Evolutionary conservation across 2,113 vertebrate species (phyloP), one percentile per base, ranked within the genome.

Genomic region (Hippocampus zosterae): DNA sequence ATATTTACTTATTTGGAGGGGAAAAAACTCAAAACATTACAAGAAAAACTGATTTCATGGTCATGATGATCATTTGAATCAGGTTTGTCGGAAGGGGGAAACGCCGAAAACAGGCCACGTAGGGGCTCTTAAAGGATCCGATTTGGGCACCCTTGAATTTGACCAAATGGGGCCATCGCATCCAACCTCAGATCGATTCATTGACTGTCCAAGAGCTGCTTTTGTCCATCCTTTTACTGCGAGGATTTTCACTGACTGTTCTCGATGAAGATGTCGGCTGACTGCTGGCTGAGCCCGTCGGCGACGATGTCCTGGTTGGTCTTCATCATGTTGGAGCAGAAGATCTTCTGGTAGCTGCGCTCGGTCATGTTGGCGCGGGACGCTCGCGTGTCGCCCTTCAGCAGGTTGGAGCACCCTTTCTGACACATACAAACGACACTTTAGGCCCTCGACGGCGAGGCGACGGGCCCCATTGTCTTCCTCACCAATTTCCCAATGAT

Each of bases 271-370:
- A 94, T 86, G 80, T 95, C 94, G 5, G 73, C 85, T 8, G 74
- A 90, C 3, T 88, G 88, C 1, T 83, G 81, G 1, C 80, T 77
- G 0, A 93, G 88, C 2, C 86, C 73, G 0, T 85, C 75, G 9
- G 23, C 78, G 69, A 92, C 76, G 0, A 89, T 88, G 71, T 92
- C 88, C 77, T 70, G 76, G 86, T 94, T 95, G 85, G 90, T 75
- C 73, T 91, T 91, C 92, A 94, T 94, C 94, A 95, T 95, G 88
- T 94, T 95, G 80, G 94, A 92, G 56, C 94, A 95, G 90, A 94
- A 94, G 74, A 94, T 84, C 73, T 74, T 82, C 78, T 92, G 81
- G 70, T 94, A 94, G 76, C 68, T 82, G 10, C 60, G 68, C 8
- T 91, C 90, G 0, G 92, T 93, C 79, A 92, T 87, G 88, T 92